phyloP scores from a whole-genome alignment of 2,888 invertebrate species.

The Parnassius smintheus region DNA sequence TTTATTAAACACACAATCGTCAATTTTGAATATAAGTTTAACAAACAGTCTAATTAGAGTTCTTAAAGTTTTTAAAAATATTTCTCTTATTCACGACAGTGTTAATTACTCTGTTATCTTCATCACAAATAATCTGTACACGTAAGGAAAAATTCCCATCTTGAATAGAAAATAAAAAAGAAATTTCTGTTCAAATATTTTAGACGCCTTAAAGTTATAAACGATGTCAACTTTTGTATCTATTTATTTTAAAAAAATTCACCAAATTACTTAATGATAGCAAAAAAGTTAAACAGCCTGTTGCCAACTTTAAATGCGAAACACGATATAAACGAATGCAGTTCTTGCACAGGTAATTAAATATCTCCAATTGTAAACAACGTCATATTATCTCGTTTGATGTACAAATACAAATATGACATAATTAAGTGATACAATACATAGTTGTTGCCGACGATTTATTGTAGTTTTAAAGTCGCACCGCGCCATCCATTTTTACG shows the following conservation, averaged over 20 bases:
- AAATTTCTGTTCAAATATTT: not conserved
- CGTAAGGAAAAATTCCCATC: constrained; percentile 73
- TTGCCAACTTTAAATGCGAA: constrained; percentile 26
- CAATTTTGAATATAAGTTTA: not conserved
- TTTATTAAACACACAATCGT: not conserved
- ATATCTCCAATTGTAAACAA: constrained; percentile 25
- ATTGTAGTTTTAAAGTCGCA: constrained; percentile 28
- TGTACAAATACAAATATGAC: constrained; percentile 18
- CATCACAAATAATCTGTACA: constrained; percentile 73
- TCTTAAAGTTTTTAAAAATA: too few relatives aligned
- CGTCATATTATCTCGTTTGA: constrained; percentile 25
- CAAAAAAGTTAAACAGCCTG: constrained; percentile 17
- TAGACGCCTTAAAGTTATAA: not conserved
- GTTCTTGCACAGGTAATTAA: constrained; percentile 21
- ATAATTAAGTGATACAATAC: not conserved
- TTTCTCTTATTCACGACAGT: too few relatives aligned
- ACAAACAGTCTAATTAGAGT: not conserved
- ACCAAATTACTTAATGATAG: not conserved
- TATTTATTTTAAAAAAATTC: not conserved
- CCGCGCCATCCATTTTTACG: constrained; percentile 36
- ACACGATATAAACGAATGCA: constrained; percentile 23
- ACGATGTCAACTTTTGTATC: not conserved
- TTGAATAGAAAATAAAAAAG: constrained; percentile 38
- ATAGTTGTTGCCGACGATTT: not conserved
- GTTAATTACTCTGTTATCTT: not conserved